Base-by-base conservation (phyloP, 2,113 vertebrate genomes). In the Callipepla californica region DNA sequence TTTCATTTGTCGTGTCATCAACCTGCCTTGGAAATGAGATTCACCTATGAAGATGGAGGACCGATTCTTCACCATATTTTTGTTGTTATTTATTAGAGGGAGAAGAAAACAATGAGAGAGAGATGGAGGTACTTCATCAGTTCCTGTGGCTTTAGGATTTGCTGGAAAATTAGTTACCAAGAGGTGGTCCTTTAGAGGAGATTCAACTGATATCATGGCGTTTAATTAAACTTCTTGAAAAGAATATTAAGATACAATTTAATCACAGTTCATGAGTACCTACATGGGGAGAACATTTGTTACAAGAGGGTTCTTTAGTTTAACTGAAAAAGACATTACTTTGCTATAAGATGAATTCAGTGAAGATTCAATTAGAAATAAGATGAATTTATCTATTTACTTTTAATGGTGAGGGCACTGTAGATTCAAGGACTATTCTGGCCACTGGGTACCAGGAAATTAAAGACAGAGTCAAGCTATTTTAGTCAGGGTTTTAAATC, bases 211-310 rank as follows among this genome's bases (percentile, higher is more conserved):
- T 86, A 42, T n/a, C 44, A 68, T 5, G 9, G 44, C 66, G 40
- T 69, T 80, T 77, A 76, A 68, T 93, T 92, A 92, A 81, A 50
- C 22, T 90, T 77, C 81, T 15, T 90, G 77, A 73, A 85, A 62
- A 76, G 73, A 78, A 90, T 62, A 86, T 89, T 72, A 84, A 90
- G 91, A 78, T 70, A 92, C 45, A 93, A 89, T 94, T 96, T 84
- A 93, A 89, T 92, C 83, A 63, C 65, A 78, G 66, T 84, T 90
- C 65, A 15, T 61, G 86, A 92, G 73, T 28, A 88, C 83, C 77
- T 93, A 53, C 77, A 50, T 8, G 73, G 74, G 66, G 58, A 90
- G 51, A 94, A 92, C 8, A 57, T 86, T 89, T 87, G 86, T 79
- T 89, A 82, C 45, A 72, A 92, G 70, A 89, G 66, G 42, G 42